These are phyloP conservation scores for Noctilio leporinus DNA, from an alignment of 2,113 vertebrate genomes.

Conservation along the genomic window DNA sequence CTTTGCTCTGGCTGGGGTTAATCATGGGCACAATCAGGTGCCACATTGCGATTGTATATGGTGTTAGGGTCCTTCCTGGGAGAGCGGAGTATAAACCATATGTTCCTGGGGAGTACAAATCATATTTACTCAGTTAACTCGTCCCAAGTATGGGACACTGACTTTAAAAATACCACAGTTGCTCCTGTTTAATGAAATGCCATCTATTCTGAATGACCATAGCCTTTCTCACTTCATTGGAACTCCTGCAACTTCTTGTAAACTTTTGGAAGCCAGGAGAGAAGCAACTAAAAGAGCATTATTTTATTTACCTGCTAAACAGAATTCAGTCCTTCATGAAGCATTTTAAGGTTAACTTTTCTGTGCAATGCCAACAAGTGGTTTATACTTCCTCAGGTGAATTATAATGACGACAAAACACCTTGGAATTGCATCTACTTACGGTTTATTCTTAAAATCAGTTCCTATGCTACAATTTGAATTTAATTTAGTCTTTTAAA, in stretches of 20 bases:
- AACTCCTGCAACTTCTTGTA: not conserved
- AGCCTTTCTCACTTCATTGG: constrained; percentile 14
- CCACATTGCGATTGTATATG: not conserved
- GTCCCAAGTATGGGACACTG: not conserved
- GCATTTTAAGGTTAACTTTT: not conserved
- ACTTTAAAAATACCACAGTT: constrained; percentile 33
- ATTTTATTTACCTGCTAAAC: not conserved
- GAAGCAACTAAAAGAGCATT: not conserved
- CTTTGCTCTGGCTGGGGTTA: not conserved
- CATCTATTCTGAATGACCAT: not conserved
- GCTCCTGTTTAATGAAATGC: constrained; percentile 3
- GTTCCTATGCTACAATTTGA: not conserved
- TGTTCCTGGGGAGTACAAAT: not conserved
- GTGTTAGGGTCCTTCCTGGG: not conserved
- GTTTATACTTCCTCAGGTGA: not conserved
- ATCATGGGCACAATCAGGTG: not conserved
- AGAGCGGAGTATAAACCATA: not conserved
- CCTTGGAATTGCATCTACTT: not conserved
- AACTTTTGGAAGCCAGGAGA: not conserved
- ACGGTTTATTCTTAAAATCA: not conserved
- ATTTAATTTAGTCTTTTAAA: not conserved
- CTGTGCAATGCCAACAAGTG: not conserved
- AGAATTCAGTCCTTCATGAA: not conserved
- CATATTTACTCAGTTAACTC: not conserved
- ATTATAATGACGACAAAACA: not conserved